phyloP scores from a whole-genome alignment of 2,888 invertebrate genomes.

The Schizotus pectinicornis region DNA sequence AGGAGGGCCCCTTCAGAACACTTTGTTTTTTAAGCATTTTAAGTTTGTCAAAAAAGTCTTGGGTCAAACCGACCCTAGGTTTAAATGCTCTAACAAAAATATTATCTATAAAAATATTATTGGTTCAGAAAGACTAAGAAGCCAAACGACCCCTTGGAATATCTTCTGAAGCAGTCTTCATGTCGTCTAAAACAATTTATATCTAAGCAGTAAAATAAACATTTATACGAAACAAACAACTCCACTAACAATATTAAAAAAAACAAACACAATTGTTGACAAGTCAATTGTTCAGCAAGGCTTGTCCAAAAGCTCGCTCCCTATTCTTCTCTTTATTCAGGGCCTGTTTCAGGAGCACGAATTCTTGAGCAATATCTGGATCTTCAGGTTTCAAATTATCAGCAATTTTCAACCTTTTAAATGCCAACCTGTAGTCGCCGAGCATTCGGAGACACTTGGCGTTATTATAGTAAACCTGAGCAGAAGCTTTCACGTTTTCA shows the following conservation, averaged over 20 bases:
- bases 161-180: too few relatives aligned
- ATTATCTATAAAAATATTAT: too few relatives aligned
- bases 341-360: conserved; percentile 57
- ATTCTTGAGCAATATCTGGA: conserved; percentile 63
- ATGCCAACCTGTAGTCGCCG: conserved; percentile 66
- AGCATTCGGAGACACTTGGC: conserved; percentile 72
- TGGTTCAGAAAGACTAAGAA: too few relatives aligned
- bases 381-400: conserved; percentile 63
- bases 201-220: too few relatives aligned
- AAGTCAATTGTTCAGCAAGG: conserved; percentile 10
- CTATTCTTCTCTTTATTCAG: conserved; percentile 48
- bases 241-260: neutral
- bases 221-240: too few relatives aligned
- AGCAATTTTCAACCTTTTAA: conserved; percentile 63
- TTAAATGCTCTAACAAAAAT: too few relatives aligned
- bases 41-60: too few relatives aligned
- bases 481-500: conserved; percentile 62
- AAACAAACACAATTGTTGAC: neutral
- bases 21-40: too few relatives aligned
- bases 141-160: too few relatives aligned
- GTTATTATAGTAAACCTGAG: conserved; percentile 70
- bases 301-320: conserved; percentile 49
- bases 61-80: too few relatives aligned
- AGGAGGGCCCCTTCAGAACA: too few relatives aligned
- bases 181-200: too few relatives aligned